These are phyloP conservation scores for Lepidotrigona ventralis DNA, from an alignment of 1,140 invertebrate genomes.

Conservation along the genomic window DNA sequence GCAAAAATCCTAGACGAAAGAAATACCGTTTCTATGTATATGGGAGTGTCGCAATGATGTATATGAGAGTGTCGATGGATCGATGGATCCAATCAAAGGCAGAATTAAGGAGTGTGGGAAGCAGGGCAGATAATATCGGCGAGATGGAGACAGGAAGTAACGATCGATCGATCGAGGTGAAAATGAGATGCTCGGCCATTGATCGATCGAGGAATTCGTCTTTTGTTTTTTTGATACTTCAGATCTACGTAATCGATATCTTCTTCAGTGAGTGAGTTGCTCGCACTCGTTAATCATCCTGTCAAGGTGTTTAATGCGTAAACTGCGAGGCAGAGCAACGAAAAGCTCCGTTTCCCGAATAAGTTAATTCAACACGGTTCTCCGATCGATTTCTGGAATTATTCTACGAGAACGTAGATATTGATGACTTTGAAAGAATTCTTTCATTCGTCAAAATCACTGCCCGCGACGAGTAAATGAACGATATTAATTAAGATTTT, in stretches of 20 bases:
- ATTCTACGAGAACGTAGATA: too few relatives aligned
- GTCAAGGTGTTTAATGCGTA: conserved; percentile 7
- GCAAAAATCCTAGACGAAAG: conserved; percentile 30
- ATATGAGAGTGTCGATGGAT: conserved; percentile 3
- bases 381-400: too few relatives aligned
- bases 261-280: conserved; percentile 1
- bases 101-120: conserved; percentile 1
- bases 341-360: not conserved
- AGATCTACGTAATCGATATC: conserved; percentile 19
- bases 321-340: not conserved
- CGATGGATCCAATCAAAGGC: conserved; percentile 45
- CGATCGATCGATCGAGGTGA: conserved; percentile 11
- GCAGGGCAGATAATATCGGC: conserved; percentile 17
- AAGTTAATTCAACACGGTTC: not conserved
- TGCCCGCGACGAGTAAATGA: not conserved
- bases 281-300: conserved; percentile 15
- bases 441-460: too few relatives aligned
- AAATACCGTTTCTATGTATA: conserved; percentile 33
- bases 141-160: conserved; percentile 5
- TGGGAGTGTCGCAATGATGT: conserved; percentile 21
- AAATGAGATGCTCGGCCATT: not conserved
- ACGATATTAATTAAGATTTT: not conserved
- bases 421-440: too few relatives aligned
- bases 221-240: conserved; percentile 4
- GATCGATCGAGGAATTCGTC: conserved; percentile 12